These are phyloP conservation scores for Abrostola tripartita DNA, from an alignment of 2,888 invertebrate species.

Conservation along the genomic window DNA sequence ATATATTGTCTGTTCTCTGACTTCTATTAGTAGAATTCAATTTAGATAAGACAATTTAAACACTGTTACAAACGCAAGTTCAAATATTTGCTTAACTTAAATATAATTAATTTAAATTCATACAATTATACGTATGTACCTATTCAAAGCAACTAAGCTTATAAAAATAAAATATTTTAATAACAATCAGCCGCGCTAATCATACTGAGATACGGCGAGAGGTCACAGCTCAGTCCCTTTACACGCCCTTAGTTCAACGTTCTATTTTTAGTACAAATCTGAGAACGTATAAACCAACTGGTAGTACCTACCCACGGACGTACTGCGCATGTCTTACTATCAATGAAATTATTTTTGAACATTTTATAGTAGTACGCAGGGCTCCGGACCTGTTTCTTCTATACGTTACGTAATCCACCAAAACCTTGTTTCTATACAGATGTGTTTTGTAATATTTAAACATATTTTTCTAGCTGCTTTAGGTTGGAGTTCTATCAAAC, in stretches of 20 bases:
- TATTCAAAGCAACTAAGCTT: conserved; percentile 6
- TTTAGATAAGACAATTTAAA: not conserved
- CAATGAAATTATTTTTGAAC: conserved; percentile 63
- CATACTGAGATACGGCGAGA: conserved; percentile 45
- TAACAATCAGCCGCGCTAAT: conserved; percentile 35
- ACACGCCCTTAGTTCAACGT: conserved; percentile 61
- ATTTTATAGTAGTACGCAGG: conserved; percentile 57
- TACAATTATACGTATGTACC: no score
- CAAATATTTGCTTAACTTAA: conserved; percentile 17
- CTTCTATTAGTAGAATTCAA: not conserved
- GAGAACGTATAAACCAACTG: conserved; percentile 44
- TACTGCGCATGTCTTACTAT: conserved; percentile 58
- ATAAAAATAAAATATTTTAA: conserved; percentile 36
- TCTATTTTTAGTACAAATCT: conserved; percentile 60
- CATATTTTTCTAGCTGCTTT: conserved; percentile 50
- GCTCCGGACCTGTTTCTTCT: conserved; percentile 54
- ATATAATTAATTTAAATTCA: no score
- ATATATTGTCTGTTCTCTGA: no score
- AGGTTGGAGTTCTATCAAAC: conserved; percentile 50
- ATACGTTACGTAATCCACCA: conserved; percentile 50
- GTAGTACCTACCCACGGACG: conserved; percentile 48
- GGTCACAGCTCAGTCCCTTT: conserved; percentile 57
- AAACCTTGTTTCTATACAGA: conserved; percentile 48
- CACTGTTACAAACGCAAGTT: conserved; percentile 15
- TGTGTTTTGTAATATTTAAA: conserved; percentile 55